phyloP scores from a whole-genome alignment of 2,888 invertebrate genomes.

The Nemotelus nigrinus region DNA sequence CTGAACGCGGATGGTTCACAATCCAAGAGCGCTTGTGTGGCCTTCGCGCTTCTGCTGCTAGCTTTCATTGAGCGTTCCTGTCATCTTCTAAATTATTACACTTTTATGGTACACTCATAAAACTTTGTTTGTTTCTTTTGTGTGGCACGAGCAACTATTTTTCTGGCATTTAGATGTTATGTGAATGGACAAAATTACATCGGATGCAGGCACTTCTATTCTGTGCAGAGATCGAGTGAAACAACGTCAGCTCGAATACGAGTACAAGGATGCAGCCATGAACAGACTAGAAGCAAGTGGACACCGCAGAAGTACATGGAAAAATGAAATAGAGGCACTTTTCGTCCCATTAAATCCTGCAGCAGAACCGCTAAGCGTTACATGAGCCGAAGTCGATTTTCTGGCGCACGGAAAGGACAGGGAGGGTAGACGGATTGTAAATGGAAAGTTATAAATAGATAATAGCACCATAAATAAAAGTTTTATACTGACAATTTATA shows the following conservation, averaged over 20 bases:
- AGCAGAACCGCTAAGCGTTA: not conserved
- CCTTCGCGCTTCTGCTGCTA: not conserved
- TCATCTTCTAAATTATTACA: slow-evolving; percentile 49
- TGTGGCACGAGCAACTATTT: slow-evolving; percentile 27
- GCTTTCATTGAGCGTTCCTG: slow-evolving; percentile 37
- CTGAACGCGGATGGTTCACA: too few relatives aligned
- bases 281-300: slow-evolving; percentile 17
- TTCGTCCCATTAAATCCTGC: slow-evolving; percentile 33
- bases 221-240: not conserved
- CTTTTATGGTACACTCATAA: slow-evolving; percentile 46
- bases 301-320: slow-evolving; percentile 18
- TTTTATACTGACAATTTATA: slow-evolving; percentile 23
- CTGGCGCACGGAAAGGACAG: not conserved
- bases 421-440: not conserved
- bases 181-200: slow-evolving; percentile 22
- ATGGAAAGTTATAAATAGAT: slow-evolving; percentile 32
- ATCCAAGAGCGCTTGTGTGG: too few relatives aligned
- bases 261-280: not conserved
- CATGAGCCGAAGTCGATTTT: too few relatives aligned
- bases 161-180: slow-evolving; percentile 1
- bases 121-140: slow-evolving; percentile 44
- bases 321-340: slow-evolving; percentile 32
- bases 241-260: not conserved
- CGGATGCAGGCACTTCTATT: not conserved
- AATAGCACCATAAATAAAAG: slow-evolving; percentile 32